These are phyloP conservation scores for Ellobius talpinus DNA, from an alignment of 2,113 vertebrate genomes.

Conservation along the genomic window DNA sequence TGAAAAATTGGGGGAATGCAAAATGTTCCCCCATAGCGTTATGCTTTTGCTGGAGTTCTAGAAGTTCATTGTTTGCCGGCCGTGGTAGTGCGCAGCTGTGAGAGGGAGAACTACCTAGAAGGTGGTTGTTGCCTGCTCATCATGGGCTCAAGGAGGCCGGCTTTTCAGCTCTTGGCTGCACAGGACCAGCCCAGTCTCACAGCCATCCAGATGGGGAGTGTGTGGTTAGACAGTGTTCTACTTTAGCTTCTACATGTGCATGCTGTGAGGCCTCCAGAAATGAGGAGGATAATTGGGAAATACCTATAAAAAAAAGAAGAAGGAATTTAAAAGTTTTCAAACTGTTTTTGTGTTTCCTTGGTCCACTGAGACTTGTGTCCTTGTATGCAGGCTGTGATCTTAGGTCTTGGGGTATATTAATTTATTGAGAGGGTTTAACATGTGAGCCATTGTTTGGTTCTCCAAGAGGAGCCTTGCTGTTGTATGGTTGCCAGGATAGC, in stretches of 20 bases:
- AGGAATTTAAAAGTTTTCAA: slow-evolving; percentile 13
- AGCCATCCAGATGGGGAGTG: background rate
- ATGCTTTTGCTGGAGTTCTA: background rate
- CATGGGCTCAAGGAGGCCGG: background rate
- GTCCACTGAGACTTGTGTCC: background rate
- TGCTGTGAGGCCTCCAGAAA: slow-evolving; percentile 20
- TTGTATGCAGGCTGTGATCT: background rate
- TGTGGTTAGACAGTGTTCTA: background rate
- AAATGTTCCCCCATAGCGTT: background rate
- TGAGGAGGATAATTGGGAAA: background rate
- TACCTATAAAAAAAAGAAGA: background rate
- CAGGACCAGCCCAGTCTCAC: background rate
- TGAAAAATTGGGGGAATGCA: background rate
- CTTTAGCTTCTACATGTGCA: background rate
- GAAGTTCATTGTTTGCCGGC: background rate
- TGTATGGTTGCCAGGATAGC: background rate
- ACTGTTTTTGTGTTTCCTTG: background rate
- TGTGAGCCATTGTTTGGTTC: slow-evolving; percentile 18
- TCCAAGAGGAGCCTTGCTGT: background rate
- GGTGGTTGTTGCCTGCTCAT: background rate
- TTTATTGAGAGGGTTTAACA: slow-evolving; percentile 44
- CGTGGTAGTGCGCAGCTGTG: background rate
- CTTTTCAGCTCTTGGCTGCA: background rate
- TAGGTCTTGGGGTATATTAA: background rate
- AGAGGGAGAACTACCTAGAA: background rate